These are phyloP conservation scores for Leptopilina clavipes DNA, from an alignment of 1,140 invertebrate genomes.

Conservation along the genomic window DNA sequence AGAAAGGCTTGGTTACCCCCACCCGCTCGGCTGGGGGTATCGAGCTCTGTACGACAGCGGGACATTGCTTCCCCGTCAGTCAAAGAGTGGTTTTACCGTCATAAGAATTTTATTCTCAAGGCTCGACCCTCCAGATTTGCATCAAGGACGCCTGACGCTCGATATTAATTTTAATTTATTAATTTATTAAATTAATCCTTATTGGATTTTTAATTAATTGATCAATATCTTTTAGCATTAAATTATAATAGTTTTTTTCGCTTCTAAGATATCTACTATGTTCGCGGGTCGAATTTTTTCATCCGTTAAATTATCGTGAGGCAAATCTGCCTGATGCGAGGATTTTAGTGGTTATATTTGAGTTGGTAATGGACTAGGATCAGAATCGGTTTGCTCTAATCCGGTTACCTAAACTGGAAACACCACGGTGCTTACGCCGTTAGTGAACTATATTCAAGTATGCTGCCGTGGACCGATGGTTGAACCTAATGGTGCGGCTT, in stretches of 20 bases:
- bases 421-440: slow-evolving; percentile 46
- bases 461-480: slow-evolving; percentile 48
- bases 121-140: too few relatives aligned
- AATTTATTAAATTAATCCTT: too few relatives aligned
- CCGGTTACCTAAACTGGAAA: slow-evolving; percentile 56
- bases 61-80: too few relatives aligned
- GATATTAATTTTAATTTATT: too few relatives aligned
- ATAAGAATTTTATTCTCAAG: too few relatives aligned
- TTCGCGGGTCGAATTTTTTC: slow-evolving; percentile 36
- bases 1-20: too few relatives aligned
- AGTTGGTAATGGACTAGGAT: slow-evolving; percentile 56
- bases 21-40: too few relatives aligned
- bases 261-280: background rate
- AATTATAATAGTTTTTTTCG: background rate
- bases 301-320: slow-evolving; percentile 48
- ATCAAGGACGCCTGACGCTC: too few relatives aligned
- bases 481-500: slow-evolving; percentile 52
- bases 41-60: too few relatives aligned
- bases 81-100: too few relatives aligned
- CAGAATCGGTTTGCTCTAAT: slow-evolving; percentile 55
- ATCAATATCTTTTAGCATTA: too few relatives aligned
- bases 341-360: slow-evolving; percentile 50
- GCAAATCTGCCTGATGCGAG: slow-evolving; percentile 41
- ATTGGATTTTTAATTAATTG: too few relatives aligned
- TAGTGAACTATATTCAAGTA: slow-evolving; percentile 56